These are phyloP conservation scores for Lemur catta DNA, from an alignment of 2,797 vertebrate species.

Conservation along the genomic window DNA sequence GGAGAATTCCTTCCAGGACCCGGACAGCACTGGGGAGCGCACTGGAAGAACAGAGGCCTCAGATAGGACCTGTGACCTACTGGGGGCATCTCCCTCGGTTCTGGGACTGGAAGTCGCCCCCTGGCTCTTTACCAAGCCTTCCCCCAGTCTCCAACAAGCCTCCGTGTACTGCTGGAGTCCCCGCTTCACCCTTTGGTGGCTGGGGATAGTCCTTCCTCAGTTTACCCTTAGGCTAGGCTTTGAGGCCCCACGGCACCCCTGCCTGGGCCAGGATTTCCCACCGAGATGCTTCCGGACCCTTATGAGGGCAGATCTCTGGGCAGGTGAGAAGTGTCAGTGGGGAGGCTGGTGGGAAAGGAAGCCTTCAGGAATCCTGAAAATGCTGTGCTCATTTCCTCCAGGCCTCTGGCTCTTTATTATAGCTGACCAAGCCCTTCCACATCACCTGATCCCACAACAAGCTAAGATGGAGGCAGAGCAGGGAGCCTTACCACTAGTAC, in stretches of 20 bases:
- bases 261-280: not conserved
- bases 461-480: not conserved
- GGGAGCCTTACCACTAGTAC: not conserved
- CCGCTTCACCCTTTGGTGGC: not conserved
- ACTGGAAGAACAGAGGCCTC: not conserved
- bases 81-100: not conserved
- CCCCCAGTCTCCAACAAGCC: not conserved
- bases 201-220: not conserved
- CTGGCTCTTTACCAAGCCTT: not conserved
- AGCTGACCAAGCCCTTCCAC: conserved; percentile 33
- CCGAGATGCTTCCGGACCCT: not conserved
- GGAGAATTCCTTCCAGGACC: conserved; percentile 16
- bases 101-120: not conserved
- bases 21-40: not conserved
- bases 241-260: not conserved
- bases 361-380: conserved; percentile 30
- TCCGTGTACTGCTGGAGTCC: not conserved
- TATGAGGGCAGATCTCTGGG: not conserved
- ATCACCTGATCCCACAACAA: conserved; percentile 15
- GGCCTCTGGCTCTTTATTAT: not conserved
- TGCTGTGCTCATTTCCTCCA: conserved; percentile 28
- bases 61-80: not conserved
- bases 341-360: not conserved
- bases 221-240: conserved; percentile 22
- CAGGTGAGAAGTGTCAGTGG: not conserved